These are phyloP conservation scores for Prosopocoilus inquinatus DNA, from an alignment of 2,888 invertebrate genomes.

Conservation along the genomic window DNA sequence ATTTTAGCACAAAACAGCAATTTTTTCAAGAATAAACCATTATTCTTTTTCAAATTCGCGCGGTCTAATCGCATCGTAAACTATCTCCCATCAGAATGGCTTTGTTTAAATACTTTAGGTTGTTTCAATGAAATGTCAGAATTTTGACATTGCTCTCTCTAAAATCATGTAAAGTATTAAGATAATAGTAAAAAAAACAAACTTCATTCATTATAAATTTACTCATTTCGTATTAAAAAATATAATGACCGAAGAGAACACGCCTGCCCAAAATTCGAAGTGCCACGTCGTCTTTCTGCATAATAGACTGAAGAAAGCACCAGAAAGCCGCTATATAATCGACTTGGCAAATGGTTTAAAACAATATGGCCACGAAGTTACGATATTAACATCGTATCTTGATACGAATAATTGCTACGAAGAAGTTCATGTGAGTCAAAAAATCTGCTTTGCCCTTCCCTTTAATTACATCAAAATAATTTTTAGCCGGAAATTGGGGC, in stretches of 20 bases:
- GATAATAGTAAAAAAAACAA: constrained; percentile 2
- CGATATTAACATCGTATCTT: constrained; percentile 37
- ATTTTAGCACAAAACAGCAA: too few relatives aligned
- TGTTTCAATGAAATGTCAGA: constrained; percentile 11
- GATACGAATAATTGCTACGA: constrained; percentile 35
- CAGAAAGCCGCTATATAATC: constrained; percentile 40
- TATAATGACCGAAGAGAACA: constrained; percentile 6
- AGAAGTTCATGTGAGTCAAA: constrained; percentile 37
- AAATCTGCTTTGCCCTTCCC: not conserved
- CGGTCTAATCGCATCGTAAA: too few relatives aligned
- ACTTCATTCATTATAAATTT: not conserved
- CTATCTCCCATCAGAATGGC: too few relatives aligned
- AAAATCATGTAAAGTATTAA: constrained; percentile 18
- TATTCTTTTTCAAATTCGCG: too few relatives aligned
- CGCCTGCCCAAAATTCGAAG: constrained; percentile 5
- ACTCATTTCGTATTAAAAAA: constrained; percentile 2
- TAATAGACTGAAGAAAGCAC: constrained; percentile 37
- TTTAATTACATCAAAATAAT: not conserved
- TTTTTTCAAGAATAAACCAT: too few relatives aligned
- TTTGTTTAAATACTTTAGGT: not conserved
- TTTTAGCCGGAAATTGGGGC: constrained; percentile 32
- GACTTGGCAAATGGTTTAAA: constrained; percentile 39
- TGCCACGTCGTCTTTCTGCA: constrained; percentile 41
- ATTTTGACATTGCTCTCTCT: constrained; percentile 13
- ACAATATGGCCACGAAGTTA: constrained; percentile 39